Percentiles rank a stretch among this genome's conserved stretches.
Conservation (phyloP, 2,797 vertebrate species). For the Bufotes viridis region DNA sequence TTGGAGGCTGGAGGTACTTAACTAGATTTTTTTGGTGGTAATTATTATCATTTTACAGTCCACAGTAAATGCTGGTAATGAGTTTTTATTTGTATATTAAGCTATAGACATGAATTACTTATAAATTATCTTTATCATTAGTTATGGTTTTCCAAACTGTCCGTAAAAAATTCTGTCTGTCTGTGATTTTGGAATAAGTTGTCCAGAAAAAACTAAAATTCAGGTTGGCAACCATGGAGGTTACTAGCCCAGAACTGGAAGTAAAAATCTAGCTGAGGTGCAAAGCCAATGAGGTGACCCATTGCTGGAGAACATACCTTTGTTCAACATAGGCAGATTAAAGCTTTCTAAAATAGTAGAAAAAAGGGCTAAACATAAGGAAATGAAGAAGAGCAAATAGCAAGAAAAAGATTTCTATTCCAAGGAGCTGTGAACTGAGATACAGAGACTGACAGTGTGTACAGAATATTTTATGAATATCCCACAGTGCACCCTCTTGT, state of each 20-base stretch:
- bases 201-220: too few relatives aligned
- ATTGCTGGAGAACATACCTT: not conserved
- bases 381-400: slow-evolving; percentile 65
- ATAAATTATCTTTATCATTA: too few relatives aligned
- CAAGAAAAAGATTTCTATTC: slow-evolving; percentile 67
- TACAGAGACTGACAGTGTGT: slow-evolving; percentile 69
- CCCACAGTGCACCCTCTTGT: slow-evolving; percentile 73
- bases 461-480: slow-evolving; percentile 73
- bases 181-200: too few relatives aligned
- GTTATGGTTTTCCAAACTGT: too few relatives aligned
- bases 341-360: not conserved
- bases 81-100: too few relatives aligned
- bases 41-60: too few relatives aligned
- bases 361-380: slow-evolving; percentile 22
- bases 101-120: too few relatives aligned
- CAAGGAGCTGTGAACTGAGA: slow-evolving; percentile 66
- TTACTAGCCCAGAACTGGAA: not conserved
- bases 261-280: not conserved
- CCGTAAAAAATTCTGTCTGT: too few relatives aligned
- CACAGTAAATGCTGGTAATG: too few relatives aligned
- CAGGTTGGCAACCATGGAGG: too few relatives aligned
- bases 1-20: too few relatives aligned
- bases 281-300: not conserved
- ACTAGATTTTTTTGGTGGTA: too few relatives aligned
- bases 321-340: not conserved